Evolutionary conservation across 2,888 invertebrate genomes (phyloP).

Genomic region (Azorinus chamasolen): DNA sequence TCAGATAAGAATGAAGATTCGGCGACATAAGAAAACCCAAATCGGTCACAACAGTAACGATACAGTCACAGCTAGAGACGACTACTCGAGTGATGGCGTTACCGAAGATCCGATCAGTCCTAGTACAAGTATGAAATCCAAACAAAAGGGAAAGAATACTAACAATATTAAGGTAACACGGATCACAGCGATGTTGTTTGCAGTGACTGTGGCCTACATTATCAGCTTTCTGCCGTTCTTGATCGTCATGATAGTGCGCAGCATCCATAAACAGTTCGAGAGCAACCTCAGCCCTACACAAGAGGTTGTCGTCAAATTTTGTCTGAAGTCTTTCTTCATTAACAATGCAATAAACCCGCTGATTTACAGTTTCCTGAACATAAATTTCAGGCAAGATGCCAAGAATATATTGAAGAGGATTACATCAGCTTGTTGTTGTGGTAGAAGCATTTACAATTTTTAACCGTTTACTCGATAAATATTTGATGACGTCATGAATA

Average conservation of each 20-base stretch:
- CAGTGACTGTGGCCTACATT: conserved; percentile 80
- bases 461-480: too few species aligned
- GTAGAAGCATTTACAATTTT: conserved; percentile 19
- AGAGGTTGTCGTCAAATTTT: conserved; percentile 81
- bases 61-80: conserved; percentile 55
- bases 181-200: conserved; percentile 80
- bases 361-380: conserved; percentile 81
- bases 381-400: conserved; percentile 79
- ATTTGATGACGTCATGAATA: too few species aligned
- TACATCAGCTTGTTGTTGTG: conserved; percentile 64
- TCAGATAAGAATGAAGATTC: conserved; percentile 78
- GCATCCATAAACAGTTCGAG: conserved; percentile 78
- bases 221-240: conserved; percentile 81
- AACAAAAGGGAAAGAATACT: conserved; percentile 36
- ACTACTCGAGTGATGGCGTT: conserved; percentile 37
- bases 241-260: conserved; percentile 79
- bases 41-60: conserved; percentile 63
- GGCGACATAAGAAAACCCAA: conserved; percentile 74
- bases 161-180: conserved; percentile 74
- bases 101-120: conserved; percentile 15
- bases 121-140: background rate
- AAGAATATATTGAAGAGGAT: conserved; percentile 67
- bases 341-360: conserved; percentile 83
- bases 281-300: conserved; percentile 69
- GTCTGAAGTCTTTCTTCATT: conserved; percentile 82